Evolutionary conservation across 2,797 vertebrate genomes (phyloP).

Genomic region (Pseudotriccus pelzelni): DNA sequence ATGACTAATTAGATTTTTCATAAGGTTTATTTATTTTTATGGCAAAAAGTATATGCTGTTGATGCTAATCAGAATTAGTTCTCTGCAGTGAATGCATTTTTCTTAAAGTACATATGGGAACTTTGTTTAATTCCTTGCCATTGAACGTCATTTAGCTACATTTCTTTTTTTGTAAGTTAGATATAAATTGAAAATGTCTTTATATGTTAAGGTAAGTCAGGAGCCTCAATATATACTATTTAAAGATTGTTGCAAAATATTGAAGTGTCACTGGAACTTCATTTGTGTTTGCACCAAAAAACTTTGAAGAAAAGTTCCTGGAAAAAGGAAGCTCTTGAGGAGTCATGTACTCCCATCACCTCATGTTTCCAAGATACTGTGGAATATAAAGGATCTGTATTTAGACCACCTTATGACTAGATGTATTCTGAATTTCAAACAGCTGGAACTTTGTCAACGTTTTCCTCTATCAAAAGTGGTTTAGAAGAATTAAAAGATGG

Average conservation of each 20-base stretch:
- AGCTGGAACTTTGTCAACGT: neutral
- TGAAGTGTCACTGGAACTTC: neutral
- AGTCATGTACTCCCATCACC: neutral
- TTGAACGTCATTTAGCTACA: neutral
- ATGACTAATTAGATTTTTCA: neutral
- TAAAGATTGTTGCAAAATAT: neutral
- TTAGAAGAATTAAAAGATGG: neutral
- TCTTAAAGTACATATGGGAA: neutral
- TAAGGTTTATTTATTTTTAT: neutral
- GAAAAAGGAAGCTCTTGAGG: neutral
- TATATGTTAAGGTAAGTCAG: neutral
- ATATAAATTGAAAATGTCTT: neutral
- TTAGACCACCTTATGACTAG: neutral
- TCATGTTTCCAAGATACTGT: neutral
- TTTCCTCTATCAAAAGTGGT: neutral
- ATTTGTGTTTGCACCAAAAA: neutral
- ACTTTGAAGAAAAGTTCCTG: neutral
- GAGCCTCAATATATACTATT: neutral
- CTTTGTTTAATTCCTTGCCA: neutral
- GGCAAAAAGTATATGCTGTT: neutral
- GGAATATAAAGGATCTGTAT: neutral
- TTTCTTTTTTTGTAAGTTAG: neutral
- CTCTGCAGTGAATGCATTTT: neutral
- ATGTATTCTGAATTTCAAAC: conserved; percentile 1
- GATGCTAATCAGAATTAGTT: neutral